Conservation (phyloP, 2,888 invertebrate genomes). For the Coenonympha glycerion region DNA sequence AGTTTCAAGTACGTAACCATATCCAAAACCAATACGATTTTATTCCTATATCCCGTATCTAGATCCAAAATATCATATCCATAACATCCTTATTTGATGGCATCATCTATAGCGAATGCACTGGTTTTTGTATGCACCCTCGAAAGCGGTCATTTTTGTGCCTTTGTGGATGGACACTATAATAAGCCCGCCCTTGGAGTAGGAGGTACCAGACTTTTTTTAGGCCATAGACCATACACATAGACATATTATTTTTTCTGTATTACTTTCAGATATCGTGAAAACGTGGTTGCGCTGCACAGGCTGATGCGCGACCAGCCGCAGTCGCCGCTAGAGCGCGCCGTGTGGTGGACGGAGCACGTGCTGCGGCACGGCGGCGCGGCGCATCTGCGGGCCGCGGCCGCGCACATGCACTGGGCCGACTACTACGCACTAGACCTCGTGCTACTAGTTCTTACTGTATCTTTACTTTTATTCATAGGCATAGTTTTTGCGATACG, state of each 20-base stretch:
- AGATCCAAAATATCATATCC: too few relatives aligned
- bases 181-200: too few relatives aligned
- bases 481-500: neutral
- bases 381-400: constrained; percentile 23
- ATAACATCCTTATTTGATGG: too few relatives aligned
- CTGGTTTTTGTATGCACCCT: too few relatives aligned
- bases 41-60: too few relatives aligned
- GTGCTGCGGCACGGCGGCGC: constrained; percentile 29
- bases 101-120: too few relatives aligned
- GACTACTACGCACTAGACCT: neutral
- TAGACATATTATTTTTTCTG: neutral
- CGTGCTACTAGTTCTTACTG: neutral
- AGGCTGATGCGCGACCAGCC: constrained; percentile 27
- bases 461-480: neutral
- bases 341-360: constrained; percentile 33
- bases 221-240: too few relatives aligned
- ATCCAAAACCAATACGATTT: too few relatives aligned
- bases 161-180: too few relatives aligned
- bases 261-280: constrained; percentile 24
- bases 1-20: too few relatives aligned
- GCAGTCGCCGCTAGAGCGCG: constrained; percentile 24
- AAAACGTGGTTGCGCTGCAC: constrained; percentile 25
- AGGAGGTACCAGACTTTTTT: too few relatives aligned
- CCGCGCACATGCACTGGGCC: constrained; percentile 15
- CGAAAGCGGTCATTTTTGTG: too few relatives aligned